Base-by-base conservation (phyloP, 1,140 invertebrate species). In the Drosophila sproati region DNA sequence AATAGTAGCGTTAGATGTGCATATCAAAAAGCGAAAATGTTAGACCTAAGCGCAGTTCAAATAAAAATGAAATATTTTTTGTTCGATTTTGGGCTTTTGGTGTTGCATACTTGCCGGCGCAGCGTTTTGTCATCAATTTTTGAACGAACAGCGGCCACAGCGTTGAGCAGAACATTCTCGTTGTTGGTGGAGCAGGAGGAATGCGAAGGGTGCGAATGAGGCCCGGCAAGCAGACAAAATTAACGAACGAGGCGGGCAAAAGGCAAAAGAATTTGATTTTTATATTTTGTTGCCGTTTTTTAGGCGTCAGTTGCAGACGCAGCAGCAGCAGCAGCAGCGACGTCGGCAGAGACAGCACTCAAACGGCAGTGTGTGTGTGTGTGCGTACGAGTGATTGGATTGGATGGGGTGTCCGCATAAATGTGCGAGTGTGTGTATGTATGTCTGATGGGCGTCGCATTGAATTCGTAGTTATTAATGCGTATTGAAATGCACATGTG, bases 391-490 rank as follows among this genome's bases (percentile, higher is more conserved):
- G 56, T 45, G 50, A 31, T n/a, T 43, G 39, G 60, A 71, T 71
- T 66, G 70, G 47, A 61, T 55, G 34, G 45, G 55, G 10, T 66
- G 47, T 39, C 52, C 29, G 32, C 29, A 35, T 10, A 12, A 54
- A 3, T 66, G 5, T 63, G 34, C 55, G 61, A 43, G 56, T 47
- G 48, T 67, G 67, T 45, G 54, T 55, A 54, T 78, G 28, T 54
- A 51, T 32, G 45, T 67, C 54, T 35, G 43, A 76, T 77, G 73
- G 76, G 75, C 72, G 83, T 86, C 80, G 82, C 83, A 88, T 87
- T 82, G 77, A 83, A 83, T 88, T 88, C 77, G 85, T 88, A 88
- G 83, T 87, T 88, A 87, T 88, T 88, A 88, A 87, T 87, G 77
- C 83, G 80, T 80, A 87, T 87, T 88, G 83, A 87, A 88, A 87